phyloP scores from a whole-genome alignment of 2,888 invertebrate species.

The Leucoma salicis region DNA sequence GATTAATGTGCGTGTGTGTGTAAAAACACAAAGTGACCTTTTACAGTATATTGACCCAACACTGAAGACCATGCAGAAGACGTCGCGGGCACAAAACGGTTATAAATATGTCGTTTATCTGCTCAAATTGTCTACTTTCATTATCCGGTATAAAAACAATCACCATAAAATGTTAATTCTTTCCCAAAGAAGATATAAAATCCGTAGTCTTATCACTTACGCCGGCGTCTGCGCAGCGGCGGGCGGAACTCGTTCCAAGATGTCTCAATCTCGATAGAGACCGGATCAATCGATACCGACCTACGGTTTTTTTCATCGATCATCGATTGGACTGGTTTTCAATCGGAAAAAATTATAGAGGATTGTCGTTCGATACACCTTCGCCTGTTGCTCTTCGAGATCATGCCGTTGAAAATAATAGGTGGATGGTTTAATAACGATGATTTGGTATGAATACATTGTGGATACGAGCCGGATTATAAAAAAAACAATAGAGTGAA shows the following conservation, averaged over 20 bases:
- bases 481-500: too few species aligned
- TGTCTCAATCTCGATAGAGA: constrained; percentile 77
- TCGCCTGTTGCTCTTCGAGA: constrained; percentile 23
- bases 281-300: constrained; percentile 76
- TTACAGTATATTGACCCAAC: too few species aligned
- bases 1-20: too few species aligned
- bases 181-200: constrained; percentile 25
- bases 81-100: too few species aligned
- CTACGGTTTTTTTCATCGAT: constrained; percentile 69
- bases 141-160: neutral
- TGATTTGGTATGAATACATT: constrained; percentile 20
- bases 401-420: constrained; percentile 33
- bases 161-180: constrained; percentile 1
- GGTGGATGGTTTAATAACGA: constrained; percentile 37
- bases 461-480: constrained; percentile 6
- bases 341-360: constrained; percentile 51
- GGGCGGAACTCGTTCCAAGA: constrained; percentile 72
- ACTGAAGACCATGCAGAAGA: too few species aligned
- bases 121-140: neutral
- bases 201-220: constrained; percentile 36
- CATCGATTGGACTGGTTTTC: constrained; percentile 68
- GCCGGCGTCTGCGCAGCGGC: constrained; percentile 45
- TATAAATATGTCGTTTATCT: neutral
- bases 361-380: constrained; percentile 31
- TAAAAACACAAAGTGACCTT: too few species aligned